Percentiles rank a stretch among this genome's conserved stretches.
Conservation (phyloP, 2,113 vertebrate genomes). For the Apus apus region DNA sequence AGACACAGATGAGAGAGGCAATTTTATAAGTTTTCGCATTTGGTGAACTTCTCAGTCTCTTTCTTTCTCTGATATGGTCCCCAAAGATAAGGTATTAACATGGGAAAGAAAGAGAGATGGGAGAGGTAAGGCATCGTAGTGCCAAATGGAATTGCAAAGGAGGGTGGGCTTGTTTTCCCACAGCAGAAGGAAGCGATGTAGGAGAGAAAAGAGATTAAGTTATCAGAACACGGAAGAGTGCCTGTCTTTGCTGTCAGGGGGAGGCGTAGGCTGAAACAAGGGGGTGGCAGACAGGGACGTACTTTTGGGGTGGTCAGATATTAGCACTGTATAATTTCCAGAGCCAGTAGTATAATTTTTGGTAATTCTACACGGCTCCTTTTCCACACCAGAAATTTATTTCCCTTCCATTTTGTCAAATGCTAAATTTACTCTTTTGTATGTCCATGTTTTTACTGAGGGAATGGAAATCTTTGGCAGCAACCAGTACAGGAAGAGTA, state of each 20-base stretch:
- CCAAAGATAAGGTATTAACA: neutral
- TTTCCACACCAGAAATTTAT: neutral
- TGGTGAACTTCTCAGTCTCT: neutral
- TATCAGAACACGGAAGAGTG: neutral
- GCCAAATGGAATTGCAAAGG: neutral
- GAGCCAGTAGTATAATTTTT: neutral
- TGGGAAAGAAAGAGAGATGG: neutral
- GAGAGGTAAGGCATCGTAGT: neutral
- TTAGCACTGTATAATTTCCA: neutral
- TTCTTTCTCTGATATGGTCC: neutral
- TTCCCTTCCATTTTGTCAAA: neutral
- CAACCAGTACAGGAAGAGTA: neutral
- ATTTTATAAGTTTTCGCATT: neutral
- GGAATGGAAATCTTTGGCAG: neutral
- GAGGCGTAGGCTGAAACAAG: neutral
- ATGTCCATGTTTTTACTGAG: neutral
- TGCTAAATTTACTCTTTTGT: neutral
- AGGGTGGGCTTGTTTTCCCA: neutral
- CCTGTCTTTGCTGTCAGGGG: neutral
- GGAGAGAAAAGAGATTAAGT: neutral
- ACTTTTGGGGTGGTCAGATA: neutral
- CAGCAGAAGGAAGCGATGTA: neutral
- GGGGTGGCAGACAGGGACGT: neutral
- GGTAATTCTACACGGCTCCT: neutral
- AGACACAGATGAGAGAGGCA: neutral